Evolutionary conservation across 1,140 invertebrate genomes (phyloP), one percentile per base, ranked within the genome.

Genomic region (Saccostrea glomerata): DNA sequence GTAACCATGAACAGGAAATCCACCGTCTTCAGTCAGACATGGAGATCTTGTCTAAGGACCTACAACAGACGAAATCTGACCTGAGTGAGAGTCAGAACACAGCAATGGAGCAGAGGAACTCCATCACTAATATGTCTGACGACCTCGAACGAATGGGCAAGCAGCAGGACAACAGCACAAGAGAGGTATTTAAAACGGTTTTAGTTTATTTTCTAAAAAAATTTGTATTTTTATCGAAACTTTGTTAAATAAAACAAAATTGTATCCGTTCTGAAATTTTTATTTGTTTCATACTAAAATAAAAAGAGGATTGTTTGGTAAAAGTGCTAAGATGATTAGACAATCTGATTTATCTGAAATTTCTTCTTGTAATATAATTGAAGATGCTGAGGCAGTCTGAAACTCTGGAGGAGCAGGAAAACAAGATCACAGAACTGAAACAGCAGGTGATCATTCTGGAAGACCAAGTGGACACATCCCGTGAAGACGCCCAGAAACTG

Each of bases 391-490:
- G 91, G 6, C 93, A 93, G 82, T 82, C 87, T 20, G 90, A 92
- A 11, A 89, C 82, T 30, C 88, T 94, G 20, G 90, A 89, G 20
- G 91, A 94, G 36, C 91, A 93, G 70, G 93, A 94, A 47, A 85
- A 86, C 30, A 88, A 90, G 11, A 89, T 94, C 36, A 89, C 92
- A 1, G 92, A 94, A 47, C 84, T 90, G 36, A 90, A 92, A 40
- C 94, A 94, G 86, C 93, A 94, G 90, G 86, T 93, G 4, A 86
- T 92, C n/a, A 90, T 93, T 13, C 86, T 93, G 17, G 93, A 94
- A 87, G 91, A 92, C 54, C 92, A 93, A 89, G 63, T 93, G 11
- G 91, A 93, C 56, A 89, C 92, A 56, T 85, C 88, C 13, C 89
- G 87, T 23, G 91, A 94, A 23, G 91, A 93, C 15, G 88, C 87